Conservation (phyloP, 2,113 vertebrate genomes). For the Ptilorrhoa leucosticta region DNA sequence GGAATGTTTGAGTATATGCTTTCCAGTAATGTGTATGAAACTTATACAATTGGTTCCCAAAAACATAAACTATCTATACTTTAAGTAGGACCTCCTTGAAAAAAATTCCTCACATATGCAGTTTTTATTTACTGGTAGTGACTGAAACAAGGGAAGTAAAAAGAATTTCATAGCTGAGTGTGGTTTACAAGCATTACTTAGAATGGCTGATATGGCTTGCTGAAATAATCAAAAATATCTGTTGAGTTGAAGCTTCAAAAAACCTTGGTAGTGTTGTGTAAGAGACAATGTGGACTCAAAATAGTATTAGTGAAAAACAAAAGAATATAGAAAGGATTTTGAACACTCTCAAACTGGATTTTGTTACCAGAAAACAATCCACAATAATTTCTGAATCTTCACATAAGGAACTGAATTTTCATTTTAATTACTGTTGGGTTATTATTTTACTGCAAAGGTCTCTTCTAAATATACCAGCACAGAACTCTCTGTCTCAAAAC, state of each 20-base stretch:
- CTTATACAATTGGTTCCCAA: background rate
- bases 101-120: background rate
- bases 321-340: background rate
- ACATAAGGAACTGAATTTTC: background rate
- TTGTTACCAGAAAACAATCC: background rate
- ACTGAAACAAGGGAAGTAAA: conserved; percentile 20
- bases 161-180: background rate
- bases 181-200: background rate
- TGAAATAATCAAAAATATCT: conserved; percentile 36
- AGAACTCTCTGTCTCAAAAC: background rate
- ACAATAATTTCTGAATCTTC: background rate
- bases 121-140: conserved; percentile 21
- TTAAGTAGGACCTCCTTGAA: background rate
- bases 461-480: background rate
- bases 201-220: background rate
- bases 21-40: background rate
- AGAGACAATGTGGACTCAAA: background rate
- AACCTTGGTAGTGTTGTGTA: background rate
- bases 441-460: background rate
- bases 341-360: background rate
- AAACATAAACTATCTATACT: background rate
- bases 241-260: background rate
- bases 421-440: background rate
- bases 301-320: background rate
- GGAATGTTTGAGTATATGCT: background rate